Evolutionary conservation across 1,140 invertebrate species (phyloP).

Genomic region (Drosophila ogumai): DNA sequence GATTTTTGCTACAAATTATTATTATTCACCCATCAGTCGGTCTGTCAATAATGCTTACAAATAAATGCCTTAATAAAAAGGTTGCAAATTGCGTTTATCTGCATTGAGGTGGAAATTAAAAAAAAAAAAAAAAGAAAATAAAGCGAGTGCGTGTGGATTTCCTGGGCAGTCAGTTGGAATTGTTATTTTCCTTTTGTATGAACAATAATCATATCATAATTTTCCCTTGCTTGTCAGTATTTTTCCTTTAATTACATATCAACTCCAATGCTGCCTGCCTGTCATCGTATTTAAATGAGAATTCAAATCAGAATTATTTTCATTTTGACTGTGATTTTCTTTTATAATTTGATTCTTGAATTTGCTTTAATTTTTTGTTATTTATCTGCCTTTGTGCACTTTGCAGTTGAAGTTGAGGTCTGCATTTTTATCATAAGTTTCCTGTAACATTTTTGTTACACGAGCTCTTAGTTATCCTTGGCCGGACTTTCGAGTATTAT

Average conservation of each 20-base stretch:
- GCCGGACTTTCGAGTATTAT: neutral
- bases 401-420: neutral
- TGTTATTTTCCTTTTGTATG: slow-evolving; percentile 11
- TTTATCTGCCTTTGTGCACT: neutral
- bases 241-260: slow-evolving; percentile 10
- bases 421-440: neutral
- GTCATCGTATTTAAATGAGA: neutral
- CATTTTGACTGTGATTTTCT: neutral
- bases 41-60: neutral
- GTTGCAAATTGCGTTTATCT: slow-evolving; percentile 6
- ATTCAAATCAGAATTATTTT: neutral
- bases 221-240: slow-evolving; percentile 1
- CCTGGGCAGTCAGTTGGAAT: slow-evolving; percentile 12
- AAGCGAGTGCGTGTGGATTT: neutral
- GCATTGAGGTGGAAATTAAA: slow-evolving; percentile 7
- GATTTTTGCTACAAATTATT: neutral
- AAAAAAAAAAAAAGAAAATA: neutral
- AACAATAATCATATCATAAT: slow-evolving; percentile 8
- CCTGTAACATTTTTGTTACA: neutral
- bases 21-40: neutral
- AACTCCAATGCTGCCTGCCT: neutral
- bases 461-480: no score
- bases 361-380: neutral
- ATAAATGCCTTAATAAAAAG: neutral
- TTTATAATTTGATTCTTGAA: neutral